Percentiles rank a stretch among this genome's conserved stretches.
phyloP scores from a whole-genome alignment of 2,113 vertebrate genomes.

The Dryoscopus gambensis region DNA sequence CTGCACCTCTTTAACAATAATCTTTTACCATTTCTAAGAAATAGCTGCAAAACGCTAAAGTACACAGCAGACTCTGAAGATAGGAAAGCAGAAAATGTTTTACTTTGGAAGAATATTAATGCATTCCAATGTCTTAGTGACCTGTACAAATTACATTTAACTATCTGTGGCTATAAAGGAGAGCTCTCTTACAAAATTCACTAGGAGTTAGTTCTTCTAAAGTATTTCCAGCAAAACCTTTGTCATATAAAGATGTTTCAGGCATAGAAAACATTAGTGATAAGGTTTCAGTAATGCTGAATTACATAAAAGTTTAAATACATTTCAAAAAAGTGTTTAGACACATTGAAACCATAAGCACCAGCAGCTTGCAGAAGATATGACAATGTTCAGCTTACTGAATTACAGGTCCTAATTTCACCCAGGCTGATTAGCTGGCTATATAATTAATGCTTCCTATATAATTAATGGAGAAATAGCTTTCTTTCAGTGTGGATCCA shows the following conservation, averaged over 20 bases:
- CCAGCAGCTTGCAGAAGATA: not conserved
- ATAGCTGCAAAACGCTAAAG: not conserved
- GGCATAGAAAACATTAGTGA: not conserved
- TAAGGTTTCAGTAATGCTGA: not conserved
- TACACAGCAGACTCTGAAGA: not conserved
- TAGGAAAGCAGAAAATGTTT: not conserved
- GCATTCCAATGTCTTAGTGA: not conserved
- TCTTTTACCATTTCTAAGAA: conserved; percentile 9
- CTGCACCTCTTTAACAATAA: not conserved
- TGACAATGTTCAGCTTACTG: not conserved
- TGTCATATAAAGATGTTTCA: not conserved
- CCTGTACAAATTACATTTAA: not conserved
- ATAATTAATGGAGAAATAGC: not conserved
- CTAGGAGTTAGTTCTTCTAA: not conserved
- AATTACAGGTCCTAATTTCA: not conserved
- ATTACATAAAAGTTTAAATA: not conserved
- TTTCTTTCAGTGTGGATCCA: not conserved
- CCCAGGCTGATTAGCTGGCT: not conserved
- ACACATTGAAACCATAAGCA: not conserved
- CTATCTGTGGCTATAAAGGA: not conserved
- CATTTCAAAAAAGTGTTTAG: not conserved
- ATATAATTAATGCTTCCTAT: not conserved
- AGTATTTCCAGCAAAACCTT: not conserved
- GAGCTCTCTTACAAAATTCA: not conserved
- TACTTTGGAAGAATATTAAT: not conserved